Percentiles rank a stretch among this genome's conserved stretches.
These are phyloP conservation scores for Magallana angulata DNA, from an alignment of 1,140 invertebrate genomes.

Conservation along the genomic window DNA sequence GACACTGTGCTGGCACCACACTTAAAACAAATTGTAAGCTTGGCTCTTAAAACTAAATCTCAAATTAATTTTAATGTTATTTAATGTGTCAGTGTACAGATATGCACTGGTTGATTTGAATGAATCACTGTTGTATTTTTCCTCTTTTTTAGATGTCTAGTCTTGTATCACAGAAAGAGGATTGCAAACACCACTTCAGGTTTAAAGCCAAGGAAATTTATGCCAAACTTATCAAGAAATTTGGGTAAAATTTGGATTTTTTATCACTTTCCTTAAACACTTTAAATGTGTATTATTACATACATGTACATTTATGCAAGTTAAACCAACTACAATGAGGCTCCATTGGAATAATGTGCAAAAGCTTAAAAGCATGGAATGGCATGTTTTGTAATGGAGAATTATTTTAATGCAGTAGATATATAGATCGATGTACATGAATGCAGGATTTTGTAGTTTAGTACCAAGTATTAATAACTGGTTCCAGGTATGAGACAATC, in stretches of 20 bases:
- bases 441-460: too few species aligned
- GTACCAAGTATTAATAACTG: background rate
- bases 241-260: conserved; percentile 80
- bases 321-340: too few species aligned
- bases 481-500: conserved; percentile 84
- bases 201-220: conserved; percentile 91
- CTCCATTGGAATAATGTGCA: background rate
- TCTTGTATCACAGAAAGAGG: conserved; percentile 88
- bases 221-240: conserved; percentile 89
- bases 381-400: too few species aligned
- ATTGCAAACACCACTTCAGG: conserved; percentile 90
- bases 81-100: too few species aligned
- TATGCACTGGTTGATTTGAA: too few species aligned
- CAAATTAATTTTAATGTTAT: too few species aligned
- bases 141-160: conserved; percentile 65
- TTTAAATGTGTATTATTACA: too few species aligned
- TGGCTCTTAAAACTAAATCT: background rate
- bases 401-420: too few species aligned
- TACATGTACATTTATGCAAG: too few species aligned
- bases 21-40: conserved; percentile 83
- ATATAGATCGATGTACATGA: too few species aligned
- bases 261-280: background rate
- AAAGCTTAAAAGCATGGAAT: background rate
- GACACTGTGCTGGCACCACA: conserved; percentile 83
- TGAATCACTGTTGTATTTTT: background rate